Base-by-base conservation (phyloP, 2,797 vertebrate species). In the Acomys russatus region DNA sequence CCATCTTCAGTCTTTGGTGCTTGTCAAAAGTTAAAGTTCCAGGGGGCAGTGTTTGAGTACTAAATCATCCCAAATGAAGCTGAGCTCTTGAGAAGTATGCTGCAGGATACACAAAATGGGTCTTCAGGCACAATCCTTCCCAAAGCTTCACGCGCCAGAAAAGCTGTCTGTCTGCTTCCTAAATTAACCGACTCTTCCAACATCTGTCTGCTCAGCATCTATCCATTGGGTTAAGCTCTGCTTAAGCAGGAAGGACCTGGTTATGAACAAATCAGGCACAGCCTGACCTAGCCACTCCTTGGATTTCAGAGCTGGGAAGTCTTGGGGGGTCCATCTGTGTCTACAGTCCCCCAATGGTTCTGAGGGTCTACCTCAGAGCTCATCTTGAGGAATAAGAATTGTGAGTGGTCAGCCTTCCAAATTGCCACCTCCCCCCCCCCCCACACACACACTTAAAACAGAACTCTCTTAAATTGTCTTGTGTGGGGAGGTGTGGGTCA, bases 1-100 rank as follows among this genome's bases (percentile, higher is more conserved):
- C 28, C 28, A 68, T 20, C 28, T 63, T 68, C 82, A 73, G 0
- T 44, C n/a, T 59, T 59, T 11, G 18, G 63, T 74, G 80, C 73
- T 80, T 35, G 71, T 44, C 64, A 77, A 85, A 97, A 88, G 4
- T 56, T n/a, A 93, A 85, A 66, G 30, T 33, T 88, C 20, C 20
- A 2, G 8, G 6, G 33, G 14, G 6, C 35, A 73, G 23, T 33
- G 5, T 66, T 61, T 63, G 66, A 51, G 85, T 66, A 84, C 35
- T 92, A 90, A 73, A 76, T 61, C 30, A 56, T 25, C 1, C 61
- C 66, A 20, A 6, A 4, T 76, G 66, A 61, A 44, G 68, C 17
- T 51, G 80, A 77, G 49, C 20, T 17, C 54, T 38, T 49, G 64
- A 59, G 18, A 92, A 63, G 70, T 33, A 59, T 18, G 20, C 1